Evolutionary conservation across 2,797 vertebrate genomes (phyloP).

Genomic region (Peromyscus melanophrys): DNA sequence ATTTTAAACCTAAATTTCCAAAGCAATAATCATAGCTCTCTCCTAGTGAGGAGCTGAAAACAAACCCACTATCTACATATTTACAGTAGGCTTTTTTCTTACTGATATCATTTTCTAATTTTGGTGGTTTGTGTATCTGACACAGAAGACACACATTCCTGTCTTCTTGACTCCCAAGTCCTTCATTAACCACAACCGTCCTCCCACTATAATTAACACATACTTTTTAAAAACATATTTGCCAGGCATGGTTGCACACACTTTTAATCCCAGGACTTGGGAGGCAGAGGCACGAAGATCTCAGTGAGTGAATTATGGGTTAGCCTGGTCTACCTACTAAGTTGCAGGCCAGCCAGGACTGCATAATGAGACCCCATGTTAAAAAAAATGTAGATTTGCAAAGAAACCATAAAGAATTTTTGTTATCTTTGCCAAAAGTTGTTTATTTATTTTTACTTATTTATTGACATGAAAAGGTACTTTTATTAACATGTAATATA

Average conservation of each 20-base stretch:
- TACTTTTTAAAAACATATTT: not conserved
- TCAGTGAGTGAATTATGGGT: not conserved
- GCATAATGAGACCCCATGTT: not conserved
- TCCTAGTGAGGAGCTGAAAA: not conserved
- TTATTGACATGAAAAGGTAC: not conserved
- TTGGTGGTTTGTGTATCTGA: not conserved
- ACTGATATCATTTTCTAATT: conserved; percentile 19
- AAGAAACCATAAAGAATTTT: conserved; percentile 37
- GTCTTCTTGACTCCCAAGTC: not conserved
- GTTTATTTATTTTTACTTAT: not conserved
- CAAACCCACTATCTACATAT: not conserved
- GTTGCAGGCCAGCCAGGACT: not conserved
- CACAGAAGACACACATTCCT: not conserved
- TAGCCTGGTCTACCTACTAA: not conserved
- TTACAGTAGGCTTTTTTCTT: not conserved
- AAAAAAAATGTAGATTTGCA: not conserved
- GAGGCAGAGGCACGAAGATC: not conserved
- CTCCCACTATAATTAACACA: not conserved
- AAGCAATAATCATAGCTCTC: conserved; percentile 44
- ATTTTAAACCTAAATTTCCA: conserved; percentile 62
- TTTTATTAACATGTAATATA: conserved; percentile 7
- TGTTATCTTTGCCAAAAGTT: not conserved
- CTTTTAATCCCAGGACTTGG: not conserved
- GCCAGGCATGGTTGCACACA: not conserved
- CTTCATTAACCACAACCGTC: conserved; percentile 32